Base-by-base conservation (phyloP, 2,888 invertebrate species). In the Sinelater perroti region DNA sequence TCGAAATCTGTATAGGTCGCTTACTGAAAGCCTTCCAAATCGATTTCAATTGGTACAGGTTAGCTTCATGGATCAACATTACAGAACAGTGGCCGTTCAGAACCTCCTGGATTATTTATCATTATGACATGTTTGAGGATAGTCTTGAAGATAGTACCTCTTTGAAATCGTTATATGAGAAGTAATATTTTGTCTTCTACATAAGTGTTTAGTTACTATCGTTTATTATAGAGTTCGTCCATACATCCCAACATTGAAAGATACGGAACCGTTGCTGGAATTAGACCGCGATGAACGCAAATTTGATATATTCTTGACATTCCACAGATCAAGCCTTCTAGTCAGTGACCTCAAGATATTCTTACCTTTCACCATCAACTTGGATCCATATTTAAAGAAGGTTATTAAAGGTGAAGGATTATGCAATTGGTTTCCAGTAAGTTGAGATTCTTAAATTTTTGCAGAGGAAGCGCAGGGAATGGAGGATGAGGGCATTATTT, bases 61-160 rank as follows among this genome's bases (percentile, higher is more conserved):
- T 99, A 68, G 97, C 97, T 60, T 93, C 95, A 56, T 98, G 98
- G 98, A 93, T 98, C 66, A 97, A 98, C 79, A 87, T 99, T 54
- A 96, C 97, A 0, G 99, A 99, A 75, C 98, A 98, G 77, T 99
- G 98, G 98, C 98, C 98, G 0, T 93, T 96, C 79, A 85, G 97
- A 51, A 93, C 97, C 17, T 97, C 97, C 8, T 97, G 97, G 97
- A 90, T 99, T 71, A 95, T 98, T 63, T 87, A 96, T 70, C 91
- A 95, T 76, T 95, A 92, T 75, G 97, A 97, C 77, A 86, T 91
- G 54, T 89, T 87, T 68, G 95, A 97, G 75, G 93, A 95, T 18
- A 85, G 85, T 59, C 84, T 95, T 40, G 95, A 96, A 58, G 96
- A 97, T 75, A 84, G 85, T 60, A 87, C 89, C 35, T 89, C 96